Percentiles rank a stretch among this genome's conserved stretches.
Evolutionary conservation across 2,888 invertebrate species (phyloP).

Genomic region (Tridacna gigas): DNA sequence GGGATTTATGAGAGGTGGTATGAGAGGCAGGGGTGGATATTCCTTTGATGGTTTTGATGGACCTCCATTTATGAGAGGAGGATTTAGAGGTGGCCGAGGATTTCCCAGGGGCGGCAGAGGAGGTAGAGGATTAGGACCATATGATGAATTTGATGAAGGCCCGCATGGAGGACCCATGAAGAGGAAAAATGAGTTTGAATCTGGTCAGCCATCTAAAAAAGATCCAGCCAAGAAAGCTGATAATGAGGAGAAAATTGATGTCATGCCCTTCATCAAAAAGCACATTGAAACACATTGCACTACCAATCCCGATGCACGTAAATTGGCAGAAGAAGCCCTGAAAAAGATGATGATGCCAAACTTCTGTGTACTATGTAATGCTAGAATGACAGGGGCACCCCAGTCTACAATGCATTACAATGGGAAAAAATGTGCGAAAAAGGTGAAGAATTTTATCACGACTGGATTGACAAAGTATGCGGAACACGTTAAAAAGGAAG

Average conservation of each 20-base stretch:
- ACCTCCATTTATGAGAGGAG: conserved; percentile 19
- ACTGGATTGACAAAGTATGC: conserved; percentile 56
- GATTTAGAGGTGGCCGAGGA: conserved; percentile 17
- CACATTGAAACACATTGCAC: conserved; percentile 57
- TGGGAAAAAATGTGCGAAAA: conserved; percentile 87
- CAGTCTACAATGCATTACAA: conserved; percentile 89
- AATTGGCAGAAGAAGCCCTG: conserved; percentile 58
- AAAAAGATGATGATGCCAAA: conserved; percentile 66
- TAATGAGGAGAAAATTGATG: conserved; percentile 55
- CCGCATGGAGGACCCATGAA: conserved; percentile 1
- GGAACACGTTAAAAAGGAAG: conserved; percentile 50
- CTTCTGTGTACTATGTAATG: conserved; percentile 87
- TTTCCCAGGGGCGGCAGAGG: conserved; percentile 15
- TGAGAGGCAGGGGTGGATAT: conserved; percentile 32
- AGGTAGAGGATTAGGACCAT: background rate
- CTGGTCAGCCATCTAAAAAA: conserved; percentile 26
- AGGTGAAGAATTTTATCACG: conserved; percentile 67
- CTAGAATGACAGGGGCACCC: conserved; percentile 87
- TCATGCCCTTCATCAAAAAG: conserved; percentile 52
- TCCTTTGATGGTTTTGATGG: conserved; percentile 20
- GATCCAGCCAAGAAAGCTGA: conserved; percentile 40
- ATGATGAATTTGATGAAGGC: background rate
- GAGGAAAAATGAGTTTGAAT: conserved; percentile 31
- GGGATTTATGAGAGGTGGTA: conserved; percentile 27
- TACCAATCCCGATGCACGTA: conserved; percentile 46